phyloP scores from a whole-genome alignment of 2,888 invertebrate species.

The Malthinus seriepunctatus region DNA sequence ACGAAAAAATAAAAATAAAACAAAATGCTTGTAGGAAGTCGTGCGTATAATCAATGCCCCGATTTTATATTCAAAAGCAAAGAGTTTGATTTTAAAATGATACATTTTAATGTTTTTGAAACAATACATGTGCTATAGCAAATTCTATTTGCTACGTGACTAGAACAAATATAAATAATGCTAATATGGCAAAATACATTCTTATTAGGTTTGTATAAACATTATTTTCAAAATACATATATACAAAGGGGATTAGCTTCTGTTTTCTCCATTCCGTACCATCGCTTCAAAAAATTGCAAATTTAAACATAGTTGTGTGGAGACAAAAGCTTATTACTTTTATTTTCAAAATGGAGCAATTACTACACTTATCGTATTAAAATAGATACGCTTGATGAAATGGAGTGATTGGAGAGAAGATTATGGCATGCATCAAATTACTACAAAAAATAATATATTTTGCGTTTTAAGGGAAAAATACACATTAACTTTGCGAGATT shows the following conservation, averaged over 20 bases:
- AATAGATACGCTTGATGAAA: too few relatives aligned
- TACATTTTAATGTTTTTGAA: constrained; percentile 48
- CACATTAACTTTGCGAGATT: too few relatives aligned
- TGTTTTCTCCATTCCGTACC: too few relatives aligned
- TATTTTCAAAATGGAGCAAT: too few relatives aligned
- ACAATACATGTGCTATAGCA: constrained; percentile 45
- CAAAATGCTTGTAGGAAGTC: constrained; percentile 42
- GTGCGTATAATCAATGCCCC: constrained; percentile 51
- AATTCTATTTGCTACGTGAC: constrained; percentile 38
- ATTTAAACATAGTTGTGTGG: too few relatives aligned
- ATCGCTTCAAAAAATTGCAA: too few relatives aligned
- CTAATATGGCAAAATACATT: constrained; percentile 1
- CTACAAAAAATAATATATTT: too few relatives aligned
- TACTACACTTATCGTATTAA: too few relatives aligned
- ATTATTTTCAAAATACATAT: constrained; percentile 1
- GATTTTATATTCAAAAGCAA: constrained; percentile 45
- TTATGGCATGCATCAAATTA: too few relatives aligned
- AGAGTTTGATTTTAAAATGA: constrained; percentile 49
- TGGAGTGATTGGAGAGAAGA: too few relatives aligned
- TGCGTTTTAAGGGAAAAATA: too few relatives aligned
- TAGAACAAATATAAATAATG: constrained; percentile 21
- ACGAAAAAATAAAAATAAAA: constrained; percentile 19
- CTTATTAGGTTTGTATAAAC: constrained; percentile 5
- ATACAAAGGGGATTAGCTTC: not conserved
- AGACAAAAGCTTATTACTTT: too few relatives aligned